Evolutionary conservation across 37 sponge, comb jelly and placozoan species (phyloP).

Genomic region (Hexactinellida sp.): DNA sequence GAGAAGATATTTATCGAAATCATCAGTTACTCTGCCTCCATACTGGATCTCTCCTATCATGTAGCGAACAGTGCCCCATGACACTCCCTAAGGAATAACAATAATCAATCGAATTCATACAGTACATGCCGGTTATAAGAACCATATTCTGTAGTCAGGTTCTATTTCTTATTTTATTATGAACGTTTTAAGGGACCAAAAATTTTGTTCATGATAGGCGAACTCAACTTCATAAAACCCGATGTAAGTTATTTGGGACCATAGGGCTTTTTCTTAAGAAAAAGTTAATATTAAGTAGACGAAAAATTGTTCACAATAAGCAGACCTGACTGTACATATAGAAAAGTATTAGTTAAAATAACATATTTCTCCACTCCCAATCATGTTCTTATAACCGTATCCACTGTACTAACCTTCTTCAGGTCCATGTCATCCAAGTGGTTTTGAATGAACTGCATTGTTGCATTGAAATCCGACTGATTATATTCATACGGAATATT

Average conservation of each 20-base stretch:
- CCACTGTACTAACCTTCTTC: slow-evolving; percentile 80
- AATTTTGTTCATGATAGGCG: too few species aligned
- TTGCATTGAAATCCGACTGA: slow-evolving; percentile 90
- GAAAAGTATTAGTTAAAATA: too few species aligned
- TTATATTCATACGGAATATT: slow-evolving; percentile 99
- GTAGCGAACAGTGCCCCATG: slow-evolving; percentile 97
- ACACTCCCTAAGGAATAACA: slow-evolving; percentile 64
- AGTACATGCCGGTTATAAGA: not conserved
- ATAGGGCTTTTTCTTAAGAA: too few species aligned
- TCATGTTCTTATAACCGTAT: too few species aligned
- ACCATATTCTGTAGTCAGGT: not conserved
- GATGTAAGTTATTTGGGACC: too few species aligned
- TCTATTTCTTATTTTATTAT: too few species aligned
- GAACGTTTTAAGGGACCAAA: too few species aligned
- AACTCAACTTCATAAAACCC: too few species aligned
- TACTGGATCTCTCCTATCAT: slow-evolving; percentile 99
- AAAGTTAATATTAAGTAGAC: too few species aligned
- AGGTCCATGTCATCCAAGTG: slow-evolving; percentile 95
- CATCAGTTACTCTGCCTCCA: slow-evolving; percentile 98
- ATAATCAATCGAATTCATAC: not conserved
- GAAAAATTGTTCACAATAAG: too few species aligned
- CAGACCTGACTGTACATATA: too few species aligned
- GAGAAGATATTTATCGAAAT: slow-evolving; percentile 89
- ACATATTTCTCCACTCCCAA: too few species aligned
- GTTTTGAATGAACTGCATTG: slow-evolving; percentile 94